Conservation (phyloP, 2,113 vertebrate species). For the Microtus montanus region DNA sequence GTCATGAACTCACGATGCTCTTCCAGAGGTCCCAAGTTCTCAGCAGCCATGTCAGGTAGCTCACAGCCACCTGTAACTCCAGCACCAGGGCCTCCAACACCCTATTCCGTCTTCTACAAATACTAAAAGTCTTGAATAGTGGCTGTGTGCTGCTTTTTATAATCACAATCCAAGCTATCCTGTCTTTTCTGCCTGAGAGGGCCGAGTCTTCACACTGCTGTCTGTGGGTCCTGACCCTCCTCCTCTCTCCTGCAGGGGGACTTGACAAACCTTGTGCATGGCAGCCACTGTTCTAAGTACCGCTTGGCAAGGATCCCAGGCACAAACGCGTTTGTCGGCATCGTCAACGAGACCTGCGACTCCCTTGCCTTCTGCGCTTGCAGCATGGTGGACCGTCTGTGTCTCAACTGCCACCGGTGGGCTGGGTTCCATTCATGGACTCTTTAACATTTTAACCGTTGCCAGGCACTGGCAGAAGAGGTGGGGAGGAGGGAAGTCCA, state of each 20-base stretch:
- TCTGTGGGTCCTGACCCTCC: background rate
- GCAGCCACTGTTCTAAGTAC: constrained; percentile 98
- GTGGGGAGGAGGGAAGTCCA: background rate
- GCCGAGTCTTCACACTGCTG: background rate
- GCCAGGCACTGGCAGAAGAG: background rate
- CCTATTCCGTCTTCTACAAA: background rate
- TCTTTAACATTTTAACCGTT: background rate
- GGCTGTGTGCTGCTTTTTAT: background rate
- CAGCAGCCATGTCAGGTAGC: background rate
- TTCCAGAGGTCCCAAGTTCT: background rate
- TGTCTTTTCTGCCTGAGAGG: background rate
- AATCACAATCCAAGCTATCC: background rate
- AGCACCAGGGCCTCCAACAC: background rate
- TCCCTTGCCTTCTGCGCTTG: constrained; percentile 98
- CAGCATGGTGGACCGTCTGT: constrained; percentile 98
- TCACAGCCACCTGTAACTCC: background rate
- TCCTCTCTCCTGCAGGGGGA: constrained; percentile 88
- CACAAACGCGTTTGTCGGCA: constrained; percentile 97
- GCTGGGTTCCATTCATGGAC: background rate
- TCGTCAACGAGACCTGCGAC: constrained; percentile 98
- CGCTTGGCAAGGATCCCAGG: constrained; percentile 94
- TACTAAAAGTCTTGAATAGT: background rate
- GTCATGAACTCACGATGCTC: background rate
- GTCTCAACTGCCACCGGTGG: constrained; percentile 98
- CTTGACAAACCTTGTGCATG: constrained; percentile 97